Evolutionary conservation across 2,888 invertebrate genomes (phyloP).

Genomic region (Hypomecis punctinalis): DNA sequence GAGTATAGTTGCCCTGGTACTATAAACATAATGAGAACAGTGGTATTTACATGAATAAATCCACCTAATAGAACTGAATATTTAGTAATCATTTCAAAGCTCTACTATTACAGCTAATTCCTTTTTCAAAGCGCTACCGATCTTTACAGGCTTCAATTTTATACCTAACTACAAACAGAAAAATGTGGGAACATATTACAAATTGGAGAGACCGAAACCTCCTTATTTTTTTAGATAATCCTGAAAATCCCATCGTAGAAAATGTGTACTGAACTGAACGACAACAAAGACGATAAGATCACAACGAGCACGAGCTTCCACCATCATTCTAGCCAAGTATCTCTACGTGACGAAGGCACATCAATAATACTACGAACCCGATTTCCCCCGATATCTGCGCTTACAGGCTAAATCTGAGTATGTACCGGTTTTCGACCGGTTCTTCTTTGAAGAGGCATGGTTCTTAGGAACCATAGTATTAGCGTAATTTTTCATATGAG

Average conservation of each 20-base stretch:
- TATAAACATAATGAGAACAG: no score
- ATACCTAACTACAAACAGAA: neutral
- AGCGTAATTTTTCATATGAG: no score
- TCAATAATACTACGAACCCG: conserved; percentile 17
- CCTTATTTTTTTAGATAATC: neutral
- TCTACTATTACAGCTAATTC: no score
- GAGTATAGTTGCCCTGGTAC: no score
- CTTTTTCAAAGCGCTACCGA: no score
- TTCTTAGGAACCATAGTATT: no score
- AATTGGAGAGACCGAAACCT: neutral
- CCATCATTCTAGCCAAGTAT: conserved; percentile 20
- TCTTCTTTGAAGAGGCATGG: neutral
- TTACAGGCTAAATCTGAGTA: conserved; percentile 10
- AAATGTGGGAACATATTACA: neutral
- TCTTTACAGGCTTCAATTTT: neutral
- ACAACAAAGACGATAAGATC: conserved; percentile 20
- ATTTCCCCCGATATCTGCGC: conserved; percentile 13
- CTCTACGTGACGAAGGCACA: conserved; percentile 24
- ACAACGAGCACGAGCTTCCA: conserved; percentile 10
- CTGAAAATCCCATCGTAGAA: conserved; percentile 2
- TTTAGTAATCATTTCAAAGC: no score
- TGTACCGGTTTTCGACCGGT: neutral
- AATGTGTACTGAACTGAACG: conserved; percentile 3
- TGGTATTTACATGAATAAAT: no score
- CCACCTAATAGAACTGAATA: no score